Conservation (phyloP, 2,888 invertebrate genomes). For the Liposcelis brunnea region DNA sequence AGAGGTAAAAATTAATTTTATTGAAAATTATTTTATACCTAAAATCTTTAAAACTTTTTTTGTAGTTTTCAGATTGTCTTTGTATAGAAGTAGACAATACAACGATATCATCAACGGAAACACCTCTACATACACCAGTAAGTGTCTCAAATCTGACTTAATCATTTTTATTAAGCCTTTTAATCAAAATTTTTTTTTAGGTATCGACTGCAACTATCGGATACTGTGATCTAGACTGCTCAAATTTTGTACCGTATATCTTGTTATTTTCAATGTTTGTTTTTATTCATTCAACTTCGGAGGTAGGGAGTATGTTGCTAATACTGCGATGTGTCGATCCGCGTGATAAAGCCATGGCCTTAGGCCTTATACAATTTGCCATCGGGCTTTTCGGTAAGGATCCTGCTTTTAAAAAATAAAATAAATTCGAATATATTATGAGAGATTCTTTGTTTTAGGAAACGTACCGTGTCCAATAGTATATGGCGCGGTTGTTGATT, state of each 20-base stretch:
- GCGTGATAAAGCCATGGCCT: conserved; percentile 84
- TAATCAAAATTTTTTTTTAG: neutral
- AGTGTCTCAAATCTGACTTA: neutral
- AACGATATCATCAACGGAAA: neutral
- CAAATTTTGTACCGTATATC: conserved; percentile 64
- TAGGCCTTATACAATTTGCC: conserved; percentile 84
- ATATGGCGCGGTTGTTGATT: conserved; percentile 83
- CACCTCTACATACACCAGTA: neutral
- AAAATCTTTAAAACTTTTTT: neutral
- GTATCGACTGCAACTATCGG: conserved; percentile 45
- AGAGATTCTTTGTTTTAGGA: conserved; percentile 32
- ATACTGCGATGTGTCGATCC: conserved; percentile 84
- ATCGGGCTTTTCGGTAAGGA: conserved; percentile 71
- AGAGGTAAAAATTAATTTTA: conserved; percentile 7
- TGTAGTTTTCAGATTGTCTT: conserved; percentile 2
- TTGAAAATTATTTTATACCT: neutral
- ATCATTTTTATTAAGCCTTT: neutral
- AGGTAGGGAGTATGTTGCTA: conserved; percentile 78
- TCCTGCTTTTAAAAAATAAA: too few species aligned
- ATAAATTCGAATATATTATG: too few species aligned
- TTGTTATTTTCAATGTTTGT: conserved; percentile 71
- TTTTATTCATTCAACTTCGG: conserved; percentile 82
- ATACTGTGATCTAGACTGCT: conserved; percentile 63
- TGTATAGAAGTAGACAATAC: neutral
- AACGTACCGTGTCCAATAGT: conserved; percentile 92